These are phyloP conservation scores for Nemoura dubitans DNA, from an alignment of 2,888 invertebrate species.

Conservation along the genomic window DNA sequence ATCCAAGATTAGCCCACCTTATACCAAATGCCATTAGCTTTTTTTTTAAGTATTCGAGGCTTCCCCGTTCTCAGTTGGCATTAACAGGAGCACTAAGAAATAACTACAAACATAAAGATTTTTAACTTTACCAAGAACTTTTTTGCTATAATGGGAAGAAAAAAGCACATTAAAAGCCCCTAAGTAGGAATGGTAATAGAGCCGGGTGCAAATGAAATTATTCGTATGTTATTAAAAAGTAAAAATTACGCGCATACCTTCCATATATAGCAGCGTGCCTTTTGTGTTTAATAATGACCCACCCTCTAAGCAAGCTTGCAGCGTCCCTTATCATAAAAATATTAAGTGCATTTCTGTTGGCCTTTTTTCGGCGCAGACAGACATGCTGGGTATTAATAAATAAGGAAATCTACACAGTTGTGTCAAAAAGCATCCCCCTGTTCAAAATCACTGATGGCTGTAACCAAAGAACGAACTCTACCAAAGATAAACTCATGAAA, in stretches of 20 bases:
- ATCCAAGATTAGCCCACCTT: neutral
- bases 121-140: constrained; percentile 1
- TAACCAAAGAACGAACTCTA: neutral
- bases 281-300: neutral
- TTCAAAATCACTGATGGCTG: constrained; percentile 16
- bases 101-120: constrained; percentile 12
- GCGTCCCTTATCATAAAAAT: neutral
- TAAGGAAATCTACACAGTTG: neutral
- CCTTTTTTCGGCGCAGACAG: neutral
- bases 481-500: constrained; percentile 28
- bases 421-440: neutral
- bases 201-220: constrained; percentile 12
- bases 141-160: neutral
- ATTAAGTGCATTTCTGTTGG: neutral
- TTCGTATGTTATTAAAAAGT: constrained; percentile 12
- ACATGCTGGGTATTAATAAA: neutral
- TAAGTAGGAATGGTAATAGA: constrained; percentile 7
- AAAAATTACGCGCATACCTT: neutral
- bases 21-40: neutral
- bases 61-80: neutral
- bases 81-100: neutral
- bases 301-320: neutral
- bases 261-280: neutral
- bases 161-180: neutral
- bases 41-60: neutral